Base-by-base conservation (phyloP, 2,888 invertebrate genomes). In the Conus canariensis region DNA sequence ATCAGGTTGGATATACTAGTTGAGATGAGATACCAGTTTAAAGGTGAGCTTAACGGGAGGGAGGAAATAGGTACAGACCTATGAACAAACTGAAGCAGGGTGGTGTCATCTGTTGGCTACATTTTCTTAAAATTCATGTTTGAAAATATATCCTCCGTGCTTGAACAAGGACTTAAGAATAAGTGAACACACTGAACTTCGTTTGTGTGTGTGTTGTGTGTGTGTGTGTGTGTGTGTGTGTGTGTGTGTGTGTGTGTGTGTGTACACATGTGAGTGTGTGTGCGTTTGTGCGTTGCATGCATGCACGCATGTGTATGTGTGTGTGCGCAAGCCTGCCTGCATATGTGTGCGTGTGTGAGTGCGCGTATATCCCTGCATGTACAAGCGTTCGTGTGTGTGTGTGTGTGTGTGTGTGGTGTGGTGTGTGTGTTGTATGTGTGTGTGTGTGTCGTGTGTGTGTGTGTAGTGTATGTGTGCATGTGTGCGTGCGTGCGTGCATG, bases 141-240 rank as follows among this genome's bases (percentile, higher is more conserved):
- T 45, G 45, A 45, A 45, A 45, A 45, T 45, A 45, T 45, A 45
- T 45, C 45, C 45, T 45, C 45, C 45, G 3, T 45, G 45, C 45
- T 45, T 3, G 45, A 45, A 45, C 45, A 45, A 45, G 45, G 3
- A 45, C 45, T 45, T 45, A 45, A 45, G 45, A 45, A 45, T 45
- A 45, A 45, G 45, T 45, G 45, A 45, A 45, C 45, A 45, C 45
- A 45, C 45, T 45, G 45, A 45, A 45, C 45, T 45, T 45, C 45
- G 45, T 30, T 5, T n/a, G 82, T 25, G 25, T 56, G 70, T 70
- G 70, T 30, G 56, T n/a, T 25, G 25, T 56, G 82, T 82, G 82
- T 82, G 70, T 70, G 70, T 30, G 56, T n/a, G 82, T 25, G 25
- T 56, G 82, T 82, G 82, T 82, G 82, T 30, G 82, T 56, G 56